Base-by-base conservation (phyloP, 2,888 invertebrate genomes). In the Melieria picta region DNA sequence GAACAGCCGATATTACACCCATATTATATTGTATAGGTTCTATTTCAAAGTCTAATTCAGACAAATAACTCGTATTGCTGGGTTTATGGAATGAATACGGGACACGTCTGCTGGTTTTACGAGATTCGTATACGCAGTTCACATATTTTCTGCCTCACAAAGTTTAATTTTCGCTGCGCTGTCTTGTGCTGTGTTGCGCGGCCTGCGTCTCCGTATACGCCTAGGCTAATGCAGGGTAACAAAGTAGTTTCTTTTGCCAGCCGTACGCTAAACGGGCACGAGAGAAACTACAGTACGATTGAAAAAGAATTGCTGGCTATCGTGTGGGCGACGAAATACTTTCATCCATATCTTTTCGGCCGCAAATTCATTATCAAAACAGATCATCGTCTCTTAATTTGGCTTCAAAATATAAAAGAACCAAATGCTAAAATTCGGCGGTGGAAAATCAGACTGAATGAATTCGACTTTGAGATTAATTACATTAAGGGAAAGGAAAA, bases 401-500 rank as follows among this genome's bases (percentile, higher is more conserved):
- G 68, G 68, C 11, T 68, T 11, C 50, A 45, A 45, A 52, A 60
- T 61, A 46, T 67, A 16, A 67, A 71, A 16, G 57, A 66, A 56
- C 66, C 71, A 9, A 65, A 71, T 65, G 48, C 65, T 11, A 65
- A 72, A 58, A 10, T 68, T 4, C 67, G 68, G 42, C 10, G 72
- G 45, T 72, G 72, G 72, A 72, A 68, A 63, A 67, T 72, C 5
- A 62, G 50, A 16, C 52, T 67, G 10, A 67, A 72, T 45, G 68
- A 62, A 45, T 68, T 68, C 45, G 72, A 68, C 55, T 72, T 72
- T n/a, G 58, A 65, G 13, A 72, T 68, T 3, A 42, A 5, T 30
- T 68, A 65, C 52, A 68, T 68, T 60, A 72, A 72, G 9, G 70
- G 67, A 2, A 70, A 73, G n/a, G 64, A 73, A 66, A 73, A 73